phyloP scores from a whole-genome alignment of 1,140 invertebrate species.

The Drosophila kikkawai region DNA sequence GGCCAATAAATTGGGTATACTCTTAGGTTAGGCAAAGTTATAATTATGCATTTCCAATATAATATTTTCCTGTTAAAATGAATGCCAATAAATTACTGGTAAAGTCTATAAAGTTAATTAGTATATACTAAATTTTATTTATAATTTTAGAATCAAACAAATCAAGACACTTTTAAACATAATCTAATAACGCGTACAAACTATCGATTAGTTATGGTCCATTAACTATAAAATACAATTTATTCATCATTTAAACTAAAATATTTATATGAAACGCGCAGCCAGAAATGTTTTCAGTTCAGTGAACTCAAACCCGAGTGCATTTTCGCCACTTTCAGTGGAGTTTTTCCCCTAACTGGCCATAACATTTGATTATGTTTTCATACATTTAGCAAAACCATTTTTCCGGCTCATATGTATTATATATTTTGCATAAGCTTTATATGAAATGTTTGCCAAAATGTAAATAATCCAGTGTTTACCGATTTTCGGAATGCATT shows the following conservation, averaged over 20 bases:
- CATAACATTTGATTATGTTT: slow-evolving; percentile 67
- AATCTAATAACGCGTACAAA: not conserved
- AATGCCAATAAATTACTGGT: not conserved
- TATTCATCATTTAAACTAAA: slow-evolving; percentile 3
- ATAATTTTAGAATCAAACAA: not conserved
- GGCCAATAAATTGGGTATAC: not conserved
- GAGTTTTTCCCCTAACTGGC: slow-evolving; percentile 36
- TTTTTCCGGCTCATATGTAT: slow-evolving; percentile 17
- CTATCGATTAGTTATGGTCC: not conserved
- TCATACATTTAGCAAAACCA: slow-evolving; percentile 52
- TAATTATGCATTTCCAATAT: not conserved
- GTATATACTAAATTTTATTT: not conserved
- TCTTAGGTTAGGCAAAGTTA: slow-evolving; percentile 1
- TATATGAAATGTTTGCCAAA: slow-evolving; percentile 56
- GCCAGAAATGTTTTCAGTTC: slow-evolving; percentile 19
- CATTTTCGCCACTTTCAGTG: slow-evolving; percentile 14
- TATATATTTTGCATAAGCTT: slow-evolving; percentile 50
- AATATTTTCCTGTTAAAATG: not conserved
- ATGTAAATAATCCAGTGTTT: slow-evolving; percentile 59
- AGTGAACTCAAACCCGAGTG: slow-evolving; percentile 31
- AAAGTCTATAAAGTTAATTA: not conserved
- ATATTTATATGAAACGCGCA: slow-evolving; percentile 8
- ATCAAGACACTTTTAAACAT: not conserved
- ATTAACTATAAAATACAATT: slow-evolving; percentile 15
- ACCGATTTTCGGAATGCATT: slow-evolving; percentile 56